phyloP scores from a whole-genome alignment of 2,113 vertebrate genomes.

The Lophura nycthemera region DNA sequence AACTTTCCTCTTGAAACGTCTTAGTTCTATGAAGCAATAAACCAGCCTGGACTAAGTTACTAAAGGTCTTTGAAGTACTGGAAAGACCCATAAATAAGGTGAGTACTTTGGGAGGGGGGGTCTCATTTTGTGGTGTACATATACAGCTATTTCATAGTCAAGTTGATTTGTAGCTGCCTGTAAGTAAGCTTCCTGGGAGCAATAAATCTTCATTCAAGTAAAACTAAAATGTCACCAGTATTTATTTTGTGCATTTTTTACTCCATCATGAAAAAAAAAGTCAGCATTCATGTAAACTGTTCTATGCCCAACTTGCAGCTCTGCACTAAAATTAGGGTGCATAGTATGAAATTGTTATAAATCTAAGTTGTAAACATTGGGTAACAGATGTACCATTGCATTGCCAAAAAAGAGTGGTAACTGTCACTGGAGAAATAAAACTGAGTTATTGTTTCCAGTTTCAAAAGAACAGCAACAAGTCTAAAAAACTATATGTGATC shows the following conservation, averaged over 20 bases:
- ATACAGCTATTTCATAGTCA: constrained; percentile 86
- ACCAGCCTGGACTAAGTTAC: constrained; percentile 93
- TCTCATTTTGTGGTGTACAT: constrained; percentile 80
- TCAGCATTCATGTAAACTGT: constrained; percentile 64
- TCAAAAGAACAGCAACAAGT: constrained; percentile 88
- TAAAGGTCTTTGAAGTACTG: constrained; percentile 91
- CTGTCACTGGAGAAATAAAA: constrained; percentile 90
- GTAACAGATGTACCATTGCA: constrained; percentile 84
- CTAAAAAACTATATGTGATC: constrained; percentile 80
- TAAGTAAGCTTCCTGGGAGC: constrained; percentile 86
- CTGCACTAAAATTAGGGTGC: constrained; percentile 18
- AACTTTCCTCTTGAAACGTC: constrained; percentile 83
- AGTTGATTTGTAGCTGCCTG: constrained; percentile 90
- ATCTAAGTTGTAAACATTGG: constrained; percentile 79
- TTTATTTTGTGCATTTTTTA: constrained; percentile 77
- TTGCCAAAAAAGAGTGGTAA: constrained; percentile 81
- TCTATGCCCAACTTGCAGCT: constrained; percentile 36
- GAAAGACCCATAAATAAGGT: constrained; percentile 93
- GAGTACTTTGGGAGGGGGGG: constrained; percentile 88
- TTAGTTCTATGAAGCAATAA: constrained; percentile 89
- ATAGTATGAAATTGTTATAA: constrained; percentile 69
- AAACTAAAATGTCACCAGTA: constrained; percentile 77
- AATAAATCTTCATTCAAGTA: constrained; percentile 86
- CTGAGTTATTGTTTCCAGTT: constrained; percentile 92
- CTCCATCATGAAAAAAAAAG: constrained; percentile 56